These are phyloP conservation scores for Peromyscus maniculatus DNA, from an alignment of 2,113 vertebrate genomes.

Conservation along the genomic window DNA sequence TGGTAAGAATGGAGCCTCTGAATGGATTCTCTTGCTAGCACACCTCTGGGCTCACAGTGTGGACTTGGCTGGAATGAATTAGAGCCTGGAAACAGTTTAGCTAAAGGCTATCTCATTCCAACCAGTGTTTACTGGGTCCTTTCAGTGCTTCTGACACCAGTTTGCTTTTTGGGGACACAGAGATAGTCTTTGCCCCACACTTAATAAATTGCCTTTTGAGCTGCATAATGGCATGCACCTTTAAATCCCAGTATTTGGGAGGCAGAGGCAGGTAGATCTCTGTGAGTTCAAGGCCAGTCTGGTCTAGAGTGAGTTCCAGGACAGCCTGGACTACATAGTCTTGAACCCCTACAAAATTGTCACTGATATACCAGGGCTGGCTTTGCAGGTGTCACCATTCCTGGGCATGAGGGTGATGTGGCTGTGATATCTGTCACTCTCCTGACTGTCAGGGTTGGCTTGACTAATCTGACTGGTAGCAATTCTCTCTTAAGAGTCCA, in stretches of 20 bases:
- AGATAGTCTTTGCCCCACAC: neutral
- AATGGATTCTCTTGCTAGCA: neutral
- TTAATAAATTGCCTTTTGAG: neutral
- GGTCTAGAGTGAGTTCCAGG: neutral
- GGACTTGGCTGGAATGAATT: neutral
- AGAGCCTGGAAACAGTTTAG: slow-evolving; percentile 18
- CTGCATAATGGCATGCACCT: neutral
- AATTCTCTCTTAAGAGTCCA: neutral
- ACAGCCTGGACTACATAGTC: neutral
- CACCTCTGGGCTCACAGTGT: neutral
- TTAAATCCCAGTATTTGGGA: neutral
- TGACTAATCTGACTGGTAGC: neutral
- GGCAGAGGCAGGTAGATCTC: neutral
- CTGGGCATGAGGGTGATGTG: neutral
- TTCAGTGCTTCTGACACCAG: neutral
- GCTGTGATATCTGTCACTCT: too few species aligned
- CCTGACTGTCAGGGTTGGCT: neutral
- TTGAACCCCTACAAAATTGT: neutral
- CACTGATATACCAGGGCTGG: neutral
- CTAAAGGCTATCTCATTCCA: neutral
- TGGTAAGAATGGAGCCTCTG: neutral
- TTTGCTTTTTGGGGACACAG: neutral
- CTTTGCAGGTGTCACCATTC: neutral
- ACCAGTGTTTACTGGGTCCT: neutral
- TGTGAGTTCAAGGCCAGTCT: neutral